These are phyloP conservation scores for Bubo blakistoni DNA, from an alignment of 2,113 vertebrate genomes.

Conservation along the genomic window DNA sequence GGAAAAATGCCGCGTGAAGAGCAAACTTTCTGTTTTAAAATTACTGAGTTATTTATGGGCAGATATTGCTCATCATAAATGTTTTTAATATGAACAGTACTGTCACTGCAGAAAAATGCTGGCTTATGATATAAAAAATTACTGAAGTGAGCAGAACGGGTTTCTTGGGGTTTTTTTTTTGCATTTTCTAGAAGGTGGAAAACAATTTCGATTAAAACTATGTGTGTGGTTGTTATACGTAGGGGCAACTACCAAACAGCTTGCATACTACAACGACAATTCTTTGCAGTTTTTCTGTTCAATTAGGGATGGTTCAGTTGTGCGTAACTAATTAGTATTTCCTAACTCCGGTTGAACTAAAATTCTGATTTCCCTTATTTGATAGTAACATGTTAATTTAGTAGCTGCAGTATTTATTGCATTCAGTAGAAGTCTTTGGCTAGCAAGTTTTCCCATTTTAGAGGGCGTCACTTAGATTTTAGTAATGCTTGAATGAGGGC, in stretches of 20 bases:
- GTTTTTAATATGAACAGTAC: neutral
- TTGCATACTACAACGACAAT: accelerated
- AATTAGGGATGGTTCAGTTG: neutral
- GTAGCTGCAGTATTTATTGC: neutral
- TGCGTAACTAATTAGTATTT: neutral
- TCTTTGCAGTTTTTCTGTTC: neutral
- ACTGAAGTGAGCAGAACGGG: neutral
- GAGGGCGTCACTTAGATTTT: neutral
- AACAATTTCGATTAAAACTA: neutral
- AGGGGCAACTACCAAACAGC: neutral
- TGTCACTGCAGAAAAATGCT: neutral
- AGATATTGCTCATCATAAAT: neutral
- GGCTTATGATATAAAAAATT: neutral
- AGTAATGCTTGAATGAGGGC: neutral
- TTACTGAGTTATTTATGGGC: neutral
- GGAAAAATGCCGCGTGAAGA: neutral
- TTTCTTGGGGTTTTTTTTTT: neutral
- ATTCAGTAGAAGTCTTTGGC: neutral
- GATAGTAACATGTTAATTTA: neutral
- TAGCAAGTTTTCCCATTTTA: neutral
- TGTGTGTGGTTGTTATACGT: neutral
- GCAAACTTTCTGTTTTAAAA: neutral
- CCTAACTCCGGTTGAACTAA: neutral
- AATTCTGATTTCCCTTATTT: neutral
- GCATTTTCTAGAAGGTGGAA: neutral